Base-by-base conservation (phyloP, 2,113 vertebrate species). In the Seriola aureovittata region DNA sequence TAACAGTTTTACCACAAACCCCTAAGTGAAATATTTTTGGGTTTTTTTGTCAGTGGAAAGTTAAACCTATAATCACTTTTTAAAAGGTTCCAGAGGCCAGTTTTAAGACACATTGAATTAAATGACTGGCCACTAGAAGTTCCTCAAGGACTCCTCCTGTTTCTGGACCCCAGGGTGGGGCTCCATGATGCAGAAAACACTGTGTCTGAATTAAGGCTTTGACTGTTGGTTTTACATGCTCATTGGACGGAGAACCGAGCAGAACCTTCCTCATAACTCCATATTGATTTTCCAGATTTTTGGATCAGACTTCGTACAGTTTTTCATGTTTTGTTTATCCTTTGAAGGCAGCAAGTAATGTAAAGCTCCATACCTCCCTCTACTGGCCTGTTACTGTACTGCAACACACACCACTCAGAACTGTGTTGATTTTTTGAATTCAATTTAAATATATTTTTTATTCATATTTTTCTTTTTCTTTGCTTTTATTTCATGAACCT, bases 311-410 rank as follows among this genome's bases (percentile, higher is more conserved):
- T 58, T 5, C 19, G n/a, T 25, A 14, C 16, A 54, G 34, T 38
- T 65, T 64, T 71, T 34, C 29, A 65, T 48, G 13, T 57, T 3
- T 13, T 60, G 6, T 78, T 63, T 32, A 0, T 12, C 4, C 5
- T 4, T 19, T 34, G 11, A 40, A 5, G 57, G 29, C 70, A 75
- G n/a, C 4, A 42, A 59, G 14, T 10, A 9, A 48, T 23, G 8
- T 12, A 34, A 17, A 73, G 69, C 38, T 73, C 36, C 59, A 74
- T 19, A 29, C 3, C 57, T 0, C 32, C 78, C 65, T 81, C 74
- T 68, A 8, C 11, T 75, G 77, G 62, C 4, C 4, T 0, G 25
- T 62, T 21, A 19, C 7, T 16, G 4, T 32, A 75, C 38, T 19
- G 57, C 42, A 69, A 5, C 0, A 21, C 13, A 42, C 7, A 38